Percentiles rank a stretch among this genome's conserved stretches.
phyloP scores from a whole-genome alignment of 2,888 invertebrate species.

The Apodemia mormo region DNA sequence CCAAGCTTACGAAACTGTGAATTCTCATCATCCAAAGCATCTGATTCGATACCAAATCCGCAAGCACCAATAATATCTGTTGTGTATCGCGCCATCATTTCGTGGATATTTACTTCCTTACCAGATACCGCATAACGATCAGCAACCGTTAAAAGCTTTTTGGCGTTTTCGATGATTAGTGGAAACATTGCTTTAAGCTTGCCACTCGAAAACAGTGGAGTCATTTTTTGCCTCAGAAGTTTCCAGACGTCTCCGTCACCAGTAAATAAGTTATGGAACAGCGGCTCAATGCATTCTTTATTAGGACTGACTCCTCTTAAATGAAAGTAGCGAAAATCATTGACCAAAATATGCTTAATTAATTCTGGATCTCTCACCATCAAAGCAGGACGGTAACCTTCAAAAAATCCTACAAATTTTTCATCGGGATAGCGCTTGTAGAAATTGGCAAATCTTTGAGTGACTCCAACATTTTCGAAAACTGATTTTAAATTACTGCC shows the following conservation, averaged over 20 bases:
- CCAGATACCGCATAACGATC: constrained; percentile 29
- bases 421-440: constrained; percentile 16
- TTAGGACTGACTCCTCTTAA: constrained; percentile 35
- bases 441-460: constrained; percentile 9
- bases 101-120: constrained; percentile 39
- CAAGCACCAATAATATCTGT: constrained; percentile 46
- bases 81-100: constrained; percentile 52
- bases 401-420: constrained; percentile 59
- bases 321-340: constrained; percentile 54
- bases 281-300: constrained; percentile 39
- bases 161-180: constrained; percentile 56
- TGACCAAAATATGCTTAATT: constrained; percentile 48
- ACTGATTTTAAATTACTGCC: constrained; percentile 31
- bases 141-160: constrained; percentile 47
- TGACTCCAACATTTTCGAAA: constrained; percentile 29
- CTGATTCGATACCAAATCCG: constrained; percentile 50
- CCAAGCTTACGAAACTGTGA: constrained; percentile 46
- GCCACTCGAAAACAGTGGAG: constrained; percentile 61
- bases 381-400: constrained; percentile 54
- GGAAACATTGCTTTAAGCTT: constrained; percentile 68
- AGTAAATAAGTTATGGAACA: constrained; percentile 53
- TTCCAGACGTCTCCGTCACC: constrained; percentile 63
- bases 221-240: constrained; percentile 57
- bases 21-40: constrained; percentile 47
- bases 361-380: constrained; percentile 58